Evolutionary conservation across 2,888 invertebrate genomes (phyloP), one percentile per base, ranked within the genome.

Genomic region (Agrotis clavis): DNA sequence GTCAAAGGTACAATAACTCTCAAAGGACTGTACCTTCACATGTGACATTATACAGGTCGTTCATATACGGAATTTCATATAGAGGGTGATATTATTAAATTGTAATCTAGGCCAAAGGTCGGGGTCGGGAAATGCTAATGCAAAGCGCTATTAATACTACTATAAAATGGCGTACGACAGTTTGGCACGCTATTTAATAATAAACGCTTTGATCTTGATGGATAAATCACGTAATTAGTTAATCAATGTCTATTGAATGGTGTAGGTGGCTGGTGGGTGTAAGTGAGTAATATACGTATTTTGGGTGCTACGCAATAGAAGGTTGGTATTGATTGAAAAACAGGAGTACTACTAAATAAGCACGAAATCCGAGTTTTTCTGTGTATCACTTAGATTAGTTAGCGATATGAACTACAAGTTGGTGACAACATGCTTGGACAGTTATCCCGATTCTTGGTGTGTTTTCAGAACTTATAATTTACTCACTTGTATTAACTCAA

Each of bases 51-150:
- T 50, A 56, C 18, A 30, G 54, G 14, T 0, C 13, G 19, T 74
- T 64, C 14, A 41, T 72, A 25, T 18, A 53, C 3, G n/a, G 18
- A 16, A 62, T 63, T 56, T 19, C 35, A 57, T 65, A 57, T 67
- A 65, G 18, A 71, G 25, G 30, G 9, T 53, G 68, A 67, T 73
- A 72, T 67, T 71, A 66, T 69, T 69, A 76, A 64, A 63, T 35
- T 64, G 61, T 69, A 77, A 86, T 83, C 60, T 77, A 74, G 83
- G 83, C 66, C 67, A 76, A 76, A 77, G 72, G 71, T 78, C 81
- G 84, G 73, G 84, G 84, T 71, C 57, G 45, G n/a, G 47, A 53
- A 76, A 74, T 60, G 41, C 25, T 74, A 72, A 77, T 74, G 67
- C 41, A 18, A 63, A 67, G 62, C 67, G 56, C 67, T 65, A 81